A percentile compares a stretch with the other conserved stretches of the same genome.
These are phyloP conservation scores for Chloroceryle inda DNA, from an alignment of 2,797 vertebrate species.

Conservation along the genomic window DNA sequence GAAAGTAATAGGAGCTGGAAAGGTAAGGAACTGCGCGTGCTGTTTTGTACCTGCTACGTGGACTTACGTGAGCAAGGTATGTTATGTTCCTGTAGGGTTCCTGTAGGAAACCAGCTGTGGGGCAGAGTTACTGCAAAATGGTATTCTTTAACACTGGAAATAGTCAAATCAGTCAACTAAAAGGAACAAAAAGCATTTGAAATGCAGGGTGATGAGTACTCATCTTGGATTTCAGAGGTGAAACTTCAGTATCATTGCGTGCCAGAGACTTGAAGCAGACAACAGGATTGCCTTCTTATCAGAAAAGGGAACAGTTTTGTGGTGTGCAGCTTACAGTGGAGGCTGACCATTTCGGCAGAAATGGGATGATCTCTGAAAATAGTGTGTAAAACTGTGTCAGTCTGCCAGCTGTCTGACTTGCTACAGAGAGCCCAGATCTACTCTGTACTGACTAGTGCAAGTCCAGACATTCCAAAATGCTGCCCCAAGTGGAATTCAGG, in stretches of 20 bases:
- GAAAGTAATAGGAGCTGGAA: conserved; percentile 94
- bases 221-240: background rate
- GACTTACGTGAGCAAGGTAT: background rate
- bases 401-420: background rate
- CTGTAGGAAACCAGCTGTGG: background rate
- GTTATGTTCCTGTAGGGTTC: background rate
- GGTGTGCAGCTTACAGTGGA: background rate
- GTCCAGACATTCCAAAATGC: background rate
- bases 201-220: background rate
- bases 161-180: background rate
- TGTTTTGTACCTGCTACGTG: accelerated
- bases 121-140: background rate
- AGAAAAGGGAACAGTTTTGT: background rate
- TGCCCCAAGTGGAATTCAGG: background rate
- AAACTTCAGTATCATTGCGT: accelerated
- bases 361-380: background rate
- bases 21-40: conserved; percentile 79
- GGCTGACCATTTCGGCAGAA: background rate
- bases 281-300: background rate
- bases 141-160: background rate
- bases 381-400: background rate
- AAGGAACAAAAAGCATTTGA: background rate
- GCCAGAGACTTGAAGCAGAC: background rate
- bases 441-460: background rate
- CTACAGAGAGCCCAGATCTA: background rate